Evolutionary conservation across 2,113 vertebrate species (phyloP).

Genomic region (Menura novaehollandiae): DNA sequence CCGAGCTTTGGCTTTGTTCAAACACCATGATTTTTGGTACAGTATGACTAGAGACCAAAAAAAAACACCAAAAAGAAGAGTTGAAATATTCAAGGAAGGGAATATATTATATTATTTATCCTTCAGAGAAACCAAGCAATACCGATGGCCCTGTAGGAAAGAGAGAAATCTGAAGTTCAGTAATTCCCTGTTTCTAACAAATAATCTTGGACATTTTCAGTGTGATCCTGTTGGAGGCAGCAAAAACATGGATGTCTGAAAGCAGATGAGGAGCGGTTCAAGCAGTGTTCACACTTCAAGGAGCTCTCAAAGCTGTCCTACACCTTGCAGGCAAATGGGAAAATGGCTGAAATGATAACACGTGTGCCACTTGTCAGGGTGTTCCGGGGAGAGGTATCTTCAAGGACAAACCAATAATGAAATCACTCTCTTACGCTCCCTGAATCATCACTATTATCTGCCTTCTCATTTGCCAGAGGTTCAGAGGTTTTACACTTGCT

Average conservation of each 20-base stretch:
- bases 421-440: not conserved
- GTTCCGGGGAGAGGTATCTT: not conserved
- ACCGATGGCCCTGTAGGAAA: fast-evolving
- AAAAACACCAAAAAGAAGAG: not conserved
- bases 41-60: not conserved
- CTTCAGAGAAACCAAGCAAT: not conserved
- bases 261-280: not conserved
- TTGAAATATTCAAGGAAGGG: not conserved
- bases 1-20: not conserved
- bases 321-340: not conserved
- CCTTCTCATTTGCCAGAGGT: not conserved
- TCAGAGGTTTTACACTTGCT: not conserved
- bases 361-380: not conserved
- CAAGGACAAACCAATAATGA: not conserved
- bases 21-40: not conserved
- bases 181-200: not conserved
- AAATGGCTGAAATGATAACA: not conserved
- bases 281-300: not conserved
- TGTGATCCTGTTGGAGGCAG: slow-evolving; percentile 20
- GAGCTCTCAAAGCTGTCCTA: not conserved
- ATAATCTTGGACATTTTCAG: not conserved
- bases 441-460: not conserved
- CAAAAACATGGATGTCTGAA: slow-evolving; percentile 37
- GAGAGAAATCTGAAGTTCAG: not conserved
- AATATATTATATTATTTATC: not conserved